Percentiles rank a stretch among this genome's conserved stretches.
phyloP scores from a whole-genome alignment of 2,888 invertebrate genomes.

The Orthonychiurus folsomi region DNA sequence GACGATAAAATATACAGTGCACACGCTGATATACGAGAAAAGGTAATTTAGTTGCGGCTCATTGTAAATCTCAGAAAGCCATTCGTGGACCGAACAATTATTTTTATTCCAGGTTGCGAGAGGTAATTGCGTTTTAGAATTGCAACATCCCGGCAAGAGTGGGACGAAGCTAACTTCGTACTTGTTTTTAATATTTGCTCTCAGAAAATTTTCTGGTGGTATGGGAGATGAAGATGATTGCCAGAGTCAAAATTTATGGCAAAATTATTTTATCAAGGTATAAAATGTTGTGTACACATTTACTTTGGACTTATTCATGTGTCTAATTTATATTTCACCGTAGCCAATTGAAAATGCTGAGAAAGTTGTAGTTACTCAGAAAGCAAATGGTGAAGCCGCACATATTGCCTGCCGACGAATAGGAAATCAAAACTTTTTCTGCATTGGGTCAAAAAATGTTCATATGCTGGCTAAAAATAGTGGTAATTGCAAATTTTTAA shows the following conservation, averaged over 20 bases:
- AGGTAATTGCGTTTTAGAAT: slow-evolving; percentile 45
- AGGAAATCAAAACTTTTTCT: slow-evolving; percentile 42
- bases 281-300: too few species aligned
- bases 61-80: slow-evolving; percentile 3
- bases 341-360: slow-evolving; percentile 28
- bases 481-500: slow-evolving; percentile 26
- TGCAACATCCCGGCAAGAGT: slow-evolving; percentile 26
- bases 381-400: slow-evolving; percentile 47
- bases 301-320: not conserved
- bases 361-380: slow-evolving; percentile 38
- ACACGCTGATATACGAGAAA: slow-evolving; percentile 43
- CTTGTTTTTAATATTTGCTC: slow-evolving; percentile 43
- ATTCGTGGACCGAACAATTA: not conserved
- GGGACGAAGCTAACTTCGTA: slow-evolving; percentile 27
- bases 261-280: slow-evolving; percentile 43
- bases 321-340: slow-evolving; percentile 4
- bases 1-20: slow-evolving; percentile 45
- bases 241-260: slow-evolving; percentile 43
- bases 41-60: slow-evolving; percentile 31
- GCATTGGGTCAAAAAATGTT: slow-evolving; percentile 47
- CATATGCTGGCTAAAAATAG: slow-evolving; percentile 44
- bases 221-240: slow-evolving; percentile 47
- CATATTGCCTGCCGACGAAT: slow-evolving; percentile 44
- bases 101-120: slow-evolving; percentile 42
- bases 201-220: slow-evolving; percentile 48